Evolutionary conservation across 2,113 vertebrate genomes (phyloP).

Genomic region (Prunella fulvescens): DNA sequence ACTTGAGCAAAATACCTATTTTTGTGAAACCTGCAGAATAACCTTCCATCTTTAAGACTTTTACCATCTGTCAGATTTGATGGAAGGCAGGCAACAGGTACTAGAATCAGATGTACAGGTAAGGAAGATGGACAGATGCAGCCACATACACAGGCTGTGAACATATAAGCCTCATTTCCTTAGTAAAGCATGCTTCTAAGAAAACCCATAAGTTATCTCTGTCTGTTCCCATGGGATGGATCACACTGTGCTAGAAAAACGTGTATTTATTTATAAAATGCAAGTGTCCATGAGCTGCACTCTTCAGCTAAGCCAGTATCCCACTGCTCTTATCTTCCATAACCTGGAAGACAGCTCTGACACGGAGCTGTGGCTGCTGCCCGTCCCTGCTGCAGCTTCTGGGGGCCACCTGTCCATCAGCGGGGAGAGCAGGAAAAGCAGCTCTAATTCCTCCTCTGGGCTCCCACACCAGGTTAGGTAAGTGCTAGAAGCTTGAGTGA

Average conservation of each 20-base stretch:
- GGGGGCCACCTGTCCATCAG: background rate
- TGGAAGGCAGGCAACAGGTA: background rate
- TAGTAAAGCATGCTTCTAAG: background rate
- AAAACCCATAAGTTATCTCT: background rate
- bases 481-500: background rate
- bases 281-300: background rate
- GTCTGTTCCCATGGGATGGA: background rate
- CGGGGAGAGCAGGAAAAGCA: background rate
- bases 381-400: background rate
- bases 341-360: background rate
- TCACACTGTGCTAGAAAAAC: background rate
- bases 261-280: background rate
- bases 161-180: background rate
- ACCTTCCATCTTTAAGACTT: background rate
- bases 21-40: background rate
- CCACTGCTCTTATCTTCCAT: background rate
- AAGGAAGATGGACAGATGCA: background rate
- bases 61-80: background rate
- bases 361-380: fast-evolving
- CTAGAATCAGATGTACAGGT: background rate
- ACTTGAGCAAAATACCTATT: background rate
- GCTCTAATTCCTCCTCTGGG: background rate
- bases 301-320: background rate
- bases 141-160: background rate
- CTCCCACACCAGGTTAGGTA: background rate